phyloP scores from a whole-genome alignment of 2,113 vertebrate genomes.

The Otocyon megalotis region DNA sequence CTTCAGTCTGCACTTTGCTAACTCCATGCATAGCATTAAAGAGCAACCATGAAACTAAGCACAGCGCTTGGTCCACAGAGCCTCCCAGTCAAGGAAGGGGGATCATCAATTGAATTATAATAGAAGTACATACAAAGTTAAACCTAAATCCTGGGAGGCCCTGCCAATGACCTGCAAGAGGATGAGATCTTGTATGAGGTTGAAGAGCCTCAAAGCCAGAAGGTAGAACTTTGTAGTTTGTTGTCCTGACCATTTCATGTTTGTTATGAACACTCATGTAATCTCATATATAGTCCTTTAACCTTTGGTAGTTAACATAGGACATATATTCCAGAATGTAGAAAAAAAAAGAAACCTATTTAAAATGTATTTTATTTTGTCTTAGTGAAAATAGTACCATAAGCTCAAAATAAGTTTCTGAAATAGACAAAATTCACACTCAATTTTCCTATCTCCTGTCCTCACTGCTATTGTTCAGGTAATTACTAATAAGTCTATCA shows the following conservation, averaged over 20 bases:
- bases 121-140: neutral
- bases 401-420: neutral
- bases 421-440: neutral
- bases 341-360: neutral
- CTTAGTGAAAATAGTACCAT: neutral
- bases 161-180: conserved; percentile 93
- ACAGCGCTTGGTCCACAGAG: neutral
- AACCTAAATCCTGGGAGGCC: conserved; percentile 94
- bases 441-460: neutral
- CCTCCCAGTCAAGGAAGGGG: neutral
- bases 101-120: neutral
- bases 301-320: neutral
- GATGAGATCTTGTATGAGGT: conserved; percentile 91
- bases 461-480: neutral
- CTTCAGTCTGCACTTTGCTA: neutral
- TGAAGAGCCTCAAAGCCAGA: conserved; percentile 93
- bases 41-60: neutral
- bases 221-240: conserved; percentile 85
- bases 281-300: neutral
- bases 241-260: neutral
- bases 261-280: neutral
- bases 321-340: neutral
- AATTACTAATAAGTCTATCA: neutral
- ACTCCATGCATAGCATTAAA: neutral
- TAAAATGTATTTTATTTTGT: conserved; percentile 11